phyloP scores from a whole-genome alignment of 2,797 vertebrate genomes.

The Hapalemur alaotrensis region DNA sequence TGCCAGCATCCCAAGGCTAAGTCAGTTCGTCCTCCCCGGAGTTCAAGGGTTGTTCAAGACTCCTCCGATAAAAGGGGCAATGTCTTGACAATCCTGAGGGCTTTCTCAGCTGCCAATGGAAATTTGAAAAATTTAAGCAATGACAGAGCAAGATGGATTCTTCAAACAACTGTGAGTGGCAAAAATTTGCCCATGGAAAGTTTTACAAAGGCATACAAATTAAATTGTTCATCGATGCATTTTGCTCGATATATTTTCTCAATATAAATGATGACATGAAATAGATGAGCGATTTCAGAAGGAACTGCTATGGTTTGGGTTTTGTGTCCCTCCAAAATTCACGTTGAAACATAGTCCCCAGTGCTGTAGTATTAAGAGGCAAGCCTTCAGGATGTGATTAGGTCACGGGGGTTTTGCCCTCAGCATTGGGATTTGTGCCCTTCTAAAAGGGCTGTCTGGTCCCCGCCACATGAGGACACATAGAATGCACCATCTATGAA shows the following conservation, averaged over 20 bases:
- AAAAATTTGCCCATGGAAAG: background rate
- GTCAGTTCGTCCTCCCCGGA: fast-evolving
- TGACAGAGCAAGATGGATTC: background rate
- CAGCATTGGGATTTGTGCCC: background rate
- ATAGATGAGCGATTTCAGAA: background rate
- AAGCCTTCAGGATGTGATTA: background rate
- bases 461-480: too few relatives aligned
- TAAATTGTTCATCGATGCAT: background rate
- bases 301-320: background rate
- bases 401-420: too few relatives aligned
- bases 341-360: background rate
- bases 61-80: background rate
- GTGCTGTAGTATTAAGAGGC: fast-evolving
- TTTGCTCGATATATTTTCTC: background rate
- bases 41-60: background rate
- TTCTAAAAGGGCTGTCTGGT: background rate
- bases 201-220: background rate
- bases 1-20: background rate
- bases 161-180: background rate
- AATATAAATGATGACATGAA: background rate
- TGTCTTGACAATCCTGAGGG: fast-evolving
- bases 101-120: background rate
- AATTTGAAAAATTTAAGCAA: background rate
- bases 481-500: background rate
- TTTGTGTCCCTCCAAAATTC: background rate